phyloP scores from a whole-genome alignment of 2,113 vertebrate genomes.

The Pangasianodon hypophthalmus region DNA sequence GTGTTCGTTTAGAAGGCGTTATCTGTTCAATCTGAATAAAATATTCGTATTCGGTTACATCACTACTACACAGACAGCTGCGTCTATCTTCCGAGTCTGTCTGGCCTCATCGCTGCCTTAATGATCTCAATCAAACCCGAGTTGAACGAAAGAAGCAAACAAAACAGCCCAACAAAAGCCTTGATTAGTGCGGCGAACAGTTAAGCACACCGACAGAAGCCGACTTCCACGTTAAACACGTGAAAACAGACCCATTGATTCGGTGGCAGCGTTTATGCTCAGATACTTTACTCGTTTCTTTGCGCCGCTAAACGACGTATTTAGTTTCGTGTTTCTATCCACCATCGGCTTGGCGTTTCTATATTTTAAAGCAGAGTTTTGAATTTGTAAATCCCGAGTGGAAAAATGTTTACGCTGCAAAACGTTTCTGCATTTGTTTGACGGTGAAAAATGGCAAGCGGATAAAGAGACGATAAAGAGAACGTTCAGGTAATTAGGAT shows the following conservation, averaged over 20 bases:
- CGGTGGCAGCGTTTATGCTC: no score
- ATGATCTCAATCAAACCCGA: slow-evolving; percentile 54
- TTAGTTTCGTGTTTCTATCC: not conserved
- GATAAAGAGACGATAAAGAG: not conserved
- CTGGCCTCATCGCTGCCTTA: slow-evolving; percentile 37
- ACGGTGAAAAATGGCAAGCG: not conserved
- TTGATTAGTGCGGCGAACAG: slow-evolving; percentile 49
- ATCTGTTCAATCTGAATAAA: not conserved
- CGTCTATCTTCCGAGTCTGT: slow-evolving; percentile 24
- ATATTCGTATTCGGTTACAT: not conserved
- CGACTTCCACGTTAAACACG: slow-evolving; percentile 43
- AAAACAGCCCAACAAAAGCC: slow-evolving; percentile 50
- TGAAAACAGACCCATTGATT: not conserved
- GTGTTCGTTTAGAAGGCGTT: not conserved
- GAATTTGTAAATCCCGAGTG: no score
- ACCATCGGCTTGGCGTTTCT: no score
- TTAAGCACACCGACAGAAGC: slow-evolving; percentile 43
- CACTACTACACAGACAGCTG: slow-evolving; percentile 4
- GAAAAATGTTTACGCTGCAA: no score
- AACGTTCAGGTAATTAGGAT: not conserved
- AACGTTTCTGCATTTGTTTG: no score
- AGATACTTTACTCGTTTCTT: not conserved
- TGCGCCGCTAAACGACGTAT: not conserved
- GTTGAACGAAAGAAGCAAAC: slow-evolving; percentile 32
- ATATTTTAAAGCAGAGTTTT: not conserved